Percentiles rank a stretch among this genome's conserved stretches.
Evolutionary conservation across 2,113 vertebrate species (phyloP).

Genomic region (Oryzias melastigma): DNA sequence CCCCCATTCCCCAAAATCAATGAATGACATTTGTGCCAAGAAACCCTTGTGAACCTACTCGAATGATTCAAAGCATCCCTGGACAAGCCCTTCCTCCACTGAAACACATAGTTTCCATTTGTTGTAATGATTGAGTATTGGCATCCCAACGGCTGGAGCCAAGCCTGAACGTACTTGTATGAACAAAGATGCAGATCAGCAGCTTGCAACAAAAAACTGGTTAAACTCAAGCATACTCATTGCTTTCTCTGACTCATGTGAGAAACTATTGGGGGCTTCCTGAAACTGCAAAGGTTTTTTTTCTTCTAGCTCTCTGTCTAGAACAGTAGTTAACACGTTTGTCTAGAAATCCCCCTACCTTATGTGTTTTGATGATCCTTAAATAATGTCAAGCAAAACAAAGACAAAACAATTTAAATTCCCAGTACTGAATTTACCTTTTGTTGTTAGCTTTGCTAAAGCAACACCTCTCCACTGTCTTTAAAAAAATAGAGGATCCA

Average conservation of each 20-base stretch:
- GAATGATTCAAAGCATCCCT: slow-evolving; percentile 43
- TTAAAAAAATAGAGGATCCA: background rate
- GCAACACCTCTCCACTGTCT: background rate
- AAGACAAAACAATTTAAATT: too few relatives aligned
- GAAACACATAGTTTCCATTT: slow-evolving; percentile 70
- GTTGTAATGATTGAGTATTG: slow-evolving; percentile 63
- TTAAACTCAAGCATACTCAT: slow-evolving; percentile 57
- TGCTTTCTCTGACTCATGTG: slow-evolving; percentile 56
- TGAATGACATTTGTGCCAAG: slow-evolving; percentile 36
- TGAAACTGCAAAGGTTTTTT: slow-evolving; percentile 41
- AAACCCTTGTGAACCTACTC: slow-evolving; percentile 43
- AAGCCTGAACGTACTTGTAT: slow-evolving; percentile 45
- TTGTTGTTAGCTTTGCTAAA: too few relatives aligned
- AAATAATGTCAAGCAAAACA: too few relatives aligned
- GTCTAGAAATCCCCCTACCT: too few relatives aligned
- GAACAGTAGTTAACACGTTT: too few relatives aligned
- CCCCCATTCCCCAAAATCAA: slow-evolving; percentile 2
- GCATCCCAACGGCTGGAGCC: slow-evolving; percentile 68
- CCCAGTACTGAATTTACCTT: too few relatives aligned
- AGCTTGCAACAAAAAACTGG: slow-evolving; percentile 26
- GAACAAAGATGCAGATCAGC: slow-evolving; percentile 28
- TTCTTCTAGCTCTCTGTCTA: slow-evolving; percentile 20
- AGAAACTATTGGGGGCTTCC: slow-evolving; percentile 36
- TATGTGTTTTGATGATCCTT: too few relatives aligned
- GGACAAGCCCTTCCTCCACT: slow-evolving; percentile 64